Evolutionary conservation across 2,888 invertebrate genomes (phyloP).

Genomic region (Phaonia tiefii): DNA sequence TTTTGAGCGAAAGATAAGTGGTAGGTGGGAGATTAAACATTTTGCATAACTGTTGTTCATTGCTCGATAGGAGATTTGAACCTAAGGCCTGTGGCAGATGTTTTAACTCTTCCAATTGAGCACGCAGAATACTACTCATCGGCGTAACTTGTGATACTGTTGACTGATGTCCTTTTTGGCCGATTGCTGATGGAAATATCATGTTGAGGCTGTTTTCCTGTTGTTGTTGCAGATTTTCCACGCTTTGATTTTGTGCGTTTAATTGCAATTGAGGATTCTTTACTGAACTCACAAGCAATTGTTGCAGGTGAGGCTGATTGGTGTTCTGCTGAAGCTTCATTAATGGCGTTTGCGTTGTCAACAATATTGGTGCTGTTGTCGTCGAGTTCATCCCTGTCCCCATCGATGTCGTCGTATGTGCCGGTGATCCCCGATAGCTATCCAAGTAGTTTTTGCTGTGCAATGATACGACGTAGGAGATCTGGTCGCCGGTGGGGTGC

Average conservation of each 20-base stretch:
- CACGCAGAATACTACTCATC: conserved; percentile 83
- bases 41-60: conserved; percentile 88
- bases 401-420: conserved; percentile 81
- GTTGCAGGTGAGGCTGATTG: conserved; percentile 73
- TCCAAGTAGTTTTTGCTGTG: conserved; percentile 81
- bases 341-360: conserved; percentile 72
- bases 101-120: conserved; percentile 77
- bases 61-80: conserved; percentile 84
- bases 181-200: conserved; percentile 43
- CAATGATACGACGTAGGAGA: conserved; percentile 80
- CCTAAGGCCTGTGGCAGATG: conserved; percentile 77
- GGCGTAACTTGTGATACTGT: conserved; percentile 61
- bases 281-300: conserved; percentile 67
- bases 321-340: conserved; percentile 72
- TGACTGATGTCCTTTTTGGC: conserved; percentile 63
- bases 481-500: conserved; percentile 85
- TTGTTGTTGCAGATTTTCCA: conserved; percentile 47
- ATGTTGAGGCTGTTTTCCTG: conserved; percentile 67
- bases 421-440: conserved; percentile 81
- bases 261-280: conserved; percentile 69
- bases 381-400: conserved; percentile 82
- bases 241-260: conserved; percentile 68
- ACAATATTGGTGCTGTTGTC: conserved; percentile 69
- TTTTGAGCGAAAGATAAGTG: conserved; percentile 94
- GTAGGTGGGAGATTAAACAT: conserved; percentile 91